phyloP scores from a whole-genome alignment of 1,140 invertebrate genomes.

The Tetramorium alpestre region DNA sequence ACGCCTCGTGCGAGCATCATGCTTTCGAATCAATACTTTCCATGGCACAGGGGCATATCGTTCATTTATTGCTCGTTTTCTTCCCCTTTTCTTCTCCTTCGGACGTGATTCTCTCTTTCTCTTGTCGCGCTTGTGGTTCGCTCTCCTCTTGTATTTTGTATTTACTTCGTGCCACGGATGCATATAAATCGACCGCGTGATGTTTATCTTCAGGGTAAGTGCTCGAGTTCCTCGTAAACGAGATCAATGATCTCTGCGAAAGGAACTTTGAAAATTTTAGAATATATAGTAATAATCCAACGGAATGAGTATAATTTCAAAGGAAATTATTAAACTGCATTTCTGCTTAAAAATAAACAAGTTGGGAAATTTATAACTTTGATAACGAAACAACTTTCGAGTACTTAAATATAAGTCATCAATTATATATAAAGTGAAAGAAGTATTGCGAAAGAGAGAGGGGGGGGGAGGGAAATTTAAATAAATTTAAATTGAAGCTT shows the following conservation, averaged over 20 bases:
- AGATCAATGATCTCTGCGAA: conserved; percentile 7
- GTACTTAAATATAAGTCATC: neutral
- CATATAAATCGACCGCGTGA: conserved; percentile 43
- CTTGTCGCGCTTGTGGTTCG: neutral
- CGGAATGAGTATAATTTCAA: neutral
- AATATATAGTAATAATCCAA: neutral
- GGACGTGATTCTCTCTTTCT: conserved; percentile 31
- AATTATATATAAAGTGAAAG: neutral
- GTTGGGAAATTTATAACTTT: neutral
- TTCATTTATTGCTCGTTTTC: conserved; percentile 68
- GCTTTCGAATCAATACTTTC: conserved; percentile 72
- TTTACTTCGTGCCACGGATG: conserved; percentile 27
- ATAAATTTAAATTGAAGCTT: neutral
- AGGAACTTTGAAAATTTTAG: neutral
- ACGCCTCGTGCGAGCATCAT: conserved; percentile 59
- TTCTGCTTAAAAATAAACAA: neutral
- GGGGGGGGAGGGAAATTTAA: neutral
- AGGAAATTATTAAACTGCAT: neutral
- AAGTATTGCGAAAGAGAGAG: neutral
- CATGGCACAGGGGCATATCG: conserved; percentile 46
- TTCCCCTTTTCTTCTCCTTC: conserved; percentile 35
- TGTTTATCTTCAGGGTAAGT: conserved; percentile 4
- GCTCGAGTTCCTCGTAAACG: neutral
- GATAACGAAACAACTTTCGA: neutral
- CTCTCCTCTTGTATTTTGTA: conserved; percentile 26